Conservation (phyloP, 2,888 invertebrate species). For the Pheosia gnoma region DNA sequence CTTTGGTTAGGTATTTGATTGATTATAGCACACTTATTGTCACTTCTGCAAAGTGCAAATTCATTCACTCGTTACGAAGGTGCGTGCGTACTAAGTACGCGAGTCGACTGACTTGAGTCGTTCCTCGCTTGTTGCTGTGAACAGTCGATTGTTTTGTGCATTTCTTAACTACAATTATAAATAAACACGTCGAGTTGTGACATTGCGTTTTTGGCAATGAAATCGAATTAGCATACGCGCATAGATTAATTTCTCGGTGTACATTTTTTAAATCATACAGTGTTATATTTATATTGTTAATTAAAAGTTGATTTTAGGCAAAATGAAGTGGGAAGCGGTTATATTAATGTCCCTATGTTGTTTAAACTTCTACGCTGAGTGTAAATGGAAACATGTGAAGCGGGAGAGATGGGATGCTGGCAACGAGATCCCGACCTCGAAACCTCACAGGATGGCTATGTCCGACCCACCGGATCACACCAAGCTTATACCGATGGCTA, state of each 20-base stretch:
- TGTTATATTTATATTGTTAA: neutral
- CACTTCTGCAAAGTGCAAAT: constrained; percentile 1
- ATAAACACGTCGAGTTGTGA: constrained; percentile 33
- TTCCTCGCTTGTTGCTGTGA: constrained; percentile 8
- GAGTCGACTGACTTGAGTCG: constrained; percentile 12
- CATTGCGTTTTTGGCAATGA: constrained; percentile 39
- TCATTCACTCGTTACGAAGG: neutral
- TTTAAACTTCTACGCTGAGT: constrained; percentile 40
- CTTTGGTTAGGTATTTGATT: neutral
- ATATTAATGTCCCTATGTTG: constrained; percentile 36
- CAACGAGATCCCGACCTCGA: constrained; percentile 53
- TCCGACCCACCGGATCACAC: constrained; percentile 84
- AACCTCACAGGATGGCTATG: constrained; percentile 14
- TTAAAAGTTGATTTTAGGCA: constrained; percentile 22
- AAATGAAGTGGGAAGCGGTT: constrained; percentile 46
- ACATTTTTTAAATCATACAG: neutral
- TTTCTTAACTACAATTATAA: constrained; percentile 23
- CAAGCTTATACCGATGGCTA: constrained; percentile 86
- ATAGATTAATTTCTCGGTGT: neutral
- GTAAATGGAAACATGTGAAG: constrained; percentile 39
- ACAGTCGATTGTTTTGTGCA: constrained; percentile 23
- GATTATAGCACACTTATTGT: neutral
- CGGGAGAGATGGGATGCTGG: constrained; percentile 39
- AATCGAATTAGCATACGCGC: constrained; percentile 10
- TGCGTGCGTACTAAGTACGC: neutral